These are phyloP conservation scores for Magallana nippona DNA, from an alignment of 2,888 invertebrate genomes.

Conservation along the genomic window DNA sequence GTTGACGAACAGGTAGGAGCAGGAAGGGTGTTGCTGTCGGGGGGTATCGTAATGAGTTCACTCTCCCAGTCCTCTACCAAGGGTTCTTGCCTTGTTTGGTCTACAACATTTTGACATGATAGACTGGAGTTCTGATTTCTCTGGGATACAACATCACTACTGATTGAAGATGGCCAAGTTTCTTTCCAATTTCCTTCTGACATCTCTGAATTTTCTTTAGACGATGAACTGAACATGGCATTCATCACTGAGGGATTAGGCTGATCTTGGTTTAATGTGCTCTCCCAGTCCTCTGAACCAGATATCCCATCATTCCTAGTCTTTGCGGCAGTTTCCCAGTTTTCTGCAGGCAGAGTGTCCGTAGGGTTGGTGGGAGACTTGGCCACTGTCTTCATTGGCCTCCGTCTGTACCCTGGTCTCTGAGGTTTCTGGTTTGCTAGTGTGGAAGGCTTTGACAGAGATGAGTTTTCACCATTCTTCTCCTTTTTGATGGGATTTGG, in stretches of 20 bases:
- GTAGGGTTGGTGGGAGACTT: not conserved
- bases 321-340: not conserved
- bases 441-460: too few relatives aligned
- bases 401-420: not conserved
- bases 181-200: not conserved
- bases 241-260: not conserved
- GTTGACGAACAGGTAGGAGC: not conserved
- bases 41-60: not conserved
- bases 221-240: not conserved
- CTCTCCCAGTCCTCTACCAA: not conserved
- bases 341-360: not conserved
- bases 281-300: not conserved
- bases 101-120: not conserved
- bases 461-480: not conserved
- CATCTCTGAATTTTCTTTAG: not conserved
- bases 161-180: not conserved
- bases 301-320: not conserved
- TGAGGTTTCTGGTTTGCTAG: not conserved
- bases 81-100: not conserved
- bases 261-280: not conserved
- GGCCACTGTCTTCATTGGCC: constrained; percentile 22
- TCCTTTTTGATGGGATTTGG: constrained; percentile 41
- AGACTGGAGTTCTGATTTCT: not conserved
- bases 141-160: not conserved
- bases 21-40: not conserved